phyloP scores from a whole-genome alignment of 2,888 invertebrate species.

The Dryobotodes eremita region DNA sequence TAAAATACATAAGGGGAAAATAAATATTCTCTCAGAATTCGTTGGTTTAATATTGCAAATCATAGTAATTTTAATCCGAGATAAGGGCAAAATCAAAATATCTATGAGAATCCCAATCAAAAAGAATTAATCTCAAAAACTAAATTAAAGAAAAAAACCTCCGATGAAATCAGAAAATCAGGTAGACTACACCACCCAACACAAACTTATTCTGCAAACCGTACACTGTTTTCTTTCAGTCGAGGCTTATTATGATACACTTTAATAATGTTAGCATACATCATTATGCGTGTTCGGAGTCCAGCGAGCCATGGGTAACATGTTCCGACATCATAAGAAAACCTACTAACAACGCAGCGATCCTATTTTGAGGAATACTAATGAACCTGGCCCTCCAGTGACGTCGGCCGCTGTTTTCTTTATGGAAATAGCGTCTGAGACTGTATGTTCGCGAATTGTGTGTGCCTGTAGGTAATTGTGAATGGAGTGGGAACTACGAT shows the following conservation, averaged over 20 bases:
- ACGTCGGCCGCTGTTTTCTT: conserved; percentile 75
- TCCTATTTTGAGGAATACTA: conserved; percentile 78
- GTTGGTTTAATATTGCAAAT: too few species aligned
- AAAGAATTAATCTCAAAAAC: too few species aligned
- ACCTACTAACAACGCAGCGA: conserved; percentile 69
- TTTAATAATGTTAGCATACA: conserved; percentile 85
- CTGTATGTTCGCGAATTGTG: conserved; percentile 32
- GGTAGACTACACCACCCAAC: too few species aligned
- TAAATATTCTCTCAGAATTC: too few species aligned
- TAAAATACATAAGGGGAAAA: background rate
- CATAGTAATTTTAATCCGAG: too few species aligned
- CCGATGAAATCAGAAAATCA: too few species aligned
- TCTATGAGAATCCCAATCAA: too few species aligned
- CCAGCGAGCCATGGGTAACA: conserved; percentile 79
- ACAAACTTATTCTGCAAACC: conserved; percentile 53
- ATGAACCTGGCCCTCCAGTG: conserved; percentile 70
- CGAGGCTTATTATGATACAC: conserved; percentile 83
- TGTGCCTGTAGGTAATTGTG: background rate
- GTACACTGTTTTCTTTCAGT: conserved; percentile 81
- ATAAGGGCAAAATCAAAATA: too few species aligned
- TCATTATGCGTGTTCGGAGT: conserved; percentile 84
- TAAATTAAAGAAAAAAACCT: too few species aligned
- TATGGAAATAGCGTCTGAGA: conserved; percentile 74
- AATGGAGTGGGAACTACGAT: conserved; percentile 2
- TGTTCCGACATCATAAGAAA: conserved; percentile 73